phyloP scores from a whole-genome alignment of 2,888 invertebrate species.

The Aphrophora alni region DNA sequence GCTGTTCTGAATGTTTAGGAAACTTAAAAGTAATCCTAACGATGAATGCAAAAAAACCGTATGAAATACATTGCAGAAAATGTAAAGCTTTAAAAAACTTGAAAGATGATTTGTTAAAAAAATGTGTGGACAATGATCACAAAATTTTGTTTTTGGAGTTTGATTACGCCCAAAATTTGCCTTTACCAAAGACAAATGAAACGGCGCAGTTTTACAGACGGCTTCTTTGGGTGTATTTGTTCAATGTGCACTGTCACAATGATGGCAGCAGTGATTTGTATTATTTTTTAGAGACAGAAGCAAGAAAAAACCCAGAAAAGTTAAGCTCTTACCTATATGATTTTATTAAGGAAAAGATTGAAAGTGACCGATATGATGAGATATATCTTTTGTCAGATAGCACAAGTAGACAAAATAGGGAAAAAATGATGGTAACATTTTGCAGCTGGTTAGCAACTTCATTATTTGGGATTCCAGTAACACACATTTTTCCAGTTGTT shows the following conservation, averaged over 20 bases:
- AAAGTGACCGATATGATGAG: background rate
- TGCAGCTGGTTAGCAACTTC: constrained; percentile 28
- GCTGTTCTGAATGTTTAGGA: constrained; percentile 23
- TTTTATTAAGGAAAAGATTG: constrained; percentile 13
- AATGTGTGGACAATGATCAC: constrained; percentile 2
- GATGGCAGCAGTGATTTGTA: constrained; percentile 31
- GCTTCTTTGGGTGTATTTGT: constrained; percentile 32
- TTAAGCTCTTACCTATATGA: constrained; percentile 29
- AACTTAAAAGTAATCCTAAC: constrained; percentile 28
- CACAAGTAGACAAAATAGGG: constrained; percentile 18
- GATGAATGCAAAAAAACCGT: constrained; percentile 28
- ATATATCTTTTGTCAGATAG: too few relatives aligned
- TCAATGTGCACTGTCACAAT: constrained; percentile 35
- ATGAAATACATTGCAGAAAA: constrained; percentile 25
- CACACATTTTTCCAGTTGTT: constrained; percentile 28
- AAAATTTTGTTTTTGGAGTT: constrained; percentile 30
- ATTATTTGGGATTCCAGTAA: constrained; percentile 15
- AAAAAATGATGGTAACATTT: constrained; percentile 25
- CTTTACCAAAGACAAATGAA: constrained; percentile 30
- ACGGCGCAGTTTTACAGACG: constrained; percentile 31
- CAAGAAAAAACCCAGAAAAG: constrained; percentile 25
- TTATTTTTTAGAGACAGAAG: constrained; percentile 33
- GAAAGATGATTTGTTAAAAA: constrained; percentile 9
- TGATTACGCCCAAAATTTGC: constrained; percentile 34
- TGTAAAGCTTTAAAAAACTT: constrained; percentile 16